A percentile compares a stretch with the other conserved stretches of the same genome.
Evolutionary conservation across 2,888 invertebrate species (phyloP).

Genomic region (Margaritifera margaritifera): DNA sequence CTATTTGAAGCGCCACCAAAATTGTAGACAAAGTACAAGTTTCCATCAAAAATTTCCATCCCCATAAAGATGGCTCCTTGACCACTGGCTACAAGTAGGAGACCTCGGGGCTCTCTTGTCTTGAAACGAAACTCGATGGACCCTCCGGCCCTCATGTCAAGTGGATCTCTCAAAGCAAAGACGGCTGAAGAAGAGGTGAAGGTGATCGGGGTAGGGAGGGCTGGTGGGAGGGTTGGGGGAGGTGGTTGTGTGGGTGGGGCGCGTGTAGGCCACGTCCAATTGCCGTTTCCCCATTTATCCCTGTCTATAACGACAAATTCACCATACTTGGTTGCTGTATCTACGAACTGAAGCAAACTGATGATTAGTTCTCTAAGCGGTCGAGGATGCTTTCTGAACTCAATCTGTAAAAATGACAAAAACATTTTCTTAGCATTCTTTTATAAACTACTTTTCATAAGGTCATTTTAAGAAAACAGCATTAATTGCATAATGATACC

Average conservation of each 20-base stretch:
- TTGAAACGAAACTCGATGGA: constrained; percentile 62
- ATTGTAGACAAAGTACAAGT: constrained; percentile 64
- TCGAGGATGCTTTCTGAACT: constrained; percentile 15
- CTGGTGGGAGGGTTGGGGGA: constrained; percentile 3
- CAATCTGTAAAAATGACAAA: constrained; percentile 19
- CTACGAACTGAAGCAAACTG: constrained; percentile 28
- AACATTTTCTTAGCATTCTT: not conserved
- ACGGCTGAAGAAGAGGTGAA: constrained; percentile 21
- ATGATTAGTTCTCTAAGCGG: constrained; percentile 15
- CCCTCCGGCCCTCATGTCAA: constrained; percentile 42
- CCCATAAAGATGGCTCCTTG: constrained; percentile 52
- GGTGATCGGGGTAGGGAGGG: constrained; percentile 13
- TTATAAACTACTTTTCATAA: not conserved
- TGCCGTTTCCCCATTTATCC: constrained; percentile 7
- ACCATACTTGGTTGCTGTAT: constrained; percentile 4
- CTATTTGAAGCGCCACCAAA: constrained; percentile 54
- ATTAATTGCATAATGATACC: not conserved
- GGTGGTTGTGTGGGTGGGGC: constrained; percentile 11
- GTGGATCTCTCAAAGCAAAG: constrained; percentile 16
- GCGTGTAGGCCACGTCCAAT: constrained; percentile 12
- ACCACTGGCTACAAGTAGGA: constrained; percentile 51
- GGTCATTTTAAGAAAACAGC: not conserved
- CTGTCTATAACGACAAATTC: constrained; percentile 13
- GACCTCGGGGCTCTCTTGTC: constrained; percentile 60
- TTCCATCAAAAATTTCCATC: constrained; percentile 67